Evolutionary conservation across 2,113 vertebrate genomes (phyloP).

Genomic region (Tyto alba): DNA sequence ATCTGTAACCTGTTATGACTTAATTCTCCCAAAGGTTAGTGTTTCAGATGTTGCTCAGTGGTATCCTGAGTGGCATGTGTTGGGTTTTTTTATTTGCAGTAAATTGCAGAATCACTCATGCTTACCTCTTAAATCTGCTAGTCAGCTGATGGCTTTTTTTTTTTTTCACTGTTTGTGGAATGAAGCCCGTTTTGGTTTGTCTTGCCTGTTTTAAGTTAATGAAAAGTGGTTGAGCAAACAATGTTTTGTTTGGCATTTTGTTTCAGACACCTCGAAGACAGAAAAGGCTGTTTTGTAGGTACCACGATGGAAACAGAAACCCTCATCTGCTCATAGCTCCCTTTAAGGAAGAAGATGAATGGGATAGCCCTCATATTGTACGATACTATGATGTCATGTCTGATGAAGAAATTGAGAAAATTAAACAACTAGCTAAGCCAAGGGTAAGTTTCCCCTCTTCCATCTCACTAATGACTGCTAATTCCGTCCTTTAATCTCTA

Average conservation of each 20-base stretch:
- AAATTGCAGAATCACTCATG: not conserved
- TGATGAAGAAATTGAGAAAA: slow-evolving; percentile 86
- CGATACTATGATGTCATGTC: slow-evolving; percentile 87
- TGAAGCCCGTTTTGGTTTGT: not conserved
- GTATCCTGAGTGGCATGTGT: not conserved
- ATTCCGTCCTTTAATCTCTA: not conserved
- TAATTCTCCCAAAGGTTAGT: not conserved
- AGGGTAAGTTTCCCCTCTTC: slow-evolving; percentile 74
- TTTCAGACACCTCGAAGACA: slow-evolving; percentile 80
- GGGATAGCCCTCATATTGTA: slow-evolving; percentile 94
- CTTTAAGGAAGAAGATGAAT: slow-evolving; percentile 93
- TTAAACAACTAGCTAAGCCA: slow-evolving; percentile 93
- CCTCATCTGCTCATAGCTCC: slow-evolving; percentile 90
- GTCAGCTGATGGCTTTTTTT: not conserved
- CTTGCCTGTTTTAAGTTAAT: not conserved
- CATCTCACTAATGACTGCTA: not conserved
- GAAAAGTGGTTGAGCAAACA: not conserved
- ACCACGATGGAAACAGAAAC: slow-evolving; percentile 81
- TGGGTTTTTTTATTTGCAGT: not conserved
- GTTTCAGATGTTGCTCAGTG: not conserved
- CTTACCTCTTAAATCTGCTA: not conserved
- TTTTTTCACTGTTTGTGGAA: not conserved
- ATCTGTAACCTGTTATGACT: not conserved
- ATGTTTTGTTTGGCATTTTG: not conserved
- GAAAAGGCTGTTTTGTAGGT: slow-evolving; percentile 91